Base-by-base conservation (phyloP, 2,113 vertebrate species). In the Muntiacus reevesi region DNA sequence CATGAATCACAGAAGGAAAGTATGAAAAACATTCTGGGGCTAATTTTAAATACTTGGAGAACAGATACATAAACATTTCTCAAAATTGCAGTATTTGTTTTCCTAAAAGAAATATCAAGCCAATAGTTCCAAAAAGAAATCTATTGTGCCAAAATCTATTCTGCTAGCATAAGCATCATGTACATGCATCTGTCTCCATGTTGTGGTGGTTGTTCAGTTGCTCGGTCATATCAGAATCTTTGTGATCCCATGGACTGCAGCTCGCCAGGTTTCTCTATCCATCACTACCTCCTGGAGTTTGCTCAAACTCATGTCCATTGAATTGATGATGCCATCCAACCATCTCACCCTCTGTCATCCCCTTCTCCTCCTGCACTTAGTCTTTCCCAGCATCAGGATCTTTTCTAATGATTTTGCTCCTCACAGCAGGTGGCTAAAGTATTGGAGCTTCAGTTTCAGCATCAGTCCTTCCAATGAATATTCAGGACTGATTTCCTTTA, bases 41-140 rank as follows among this genome's bases (percentile, higher is more conserved):
- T 88, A 74, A 54, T 57, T 93, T 93, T 57, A 97, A 94, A 59
- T 36, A 27, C 23, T 60, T 2, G 47, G 10, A 15, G 30, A 81
- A 25, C 47, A 15, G 5, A 27, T 43, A 54, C 7, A 28, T 45
- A 74, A 8, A 62, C 16, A 59, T 67, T 84, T 87, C 27, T 84
- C 27, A 62, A 55, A 30, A 82, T 23, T 64, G 11, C 2, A 50
- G 9, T 40, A 71, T 71, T 87, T 89, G 36, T 30, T 87, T 88
- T 81, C 28, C 25, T 89, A 6, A n/a, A 47, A 74, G 79, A 74
- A 3, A 52, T 55, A 59, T 30, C n/a, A 74, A 52, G 47, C 40
- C 7, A 33, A 8, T 19, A 21, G 1, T 43, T 91, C 23, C 54
- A 9, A 6, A 85, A 93, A 78, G 14, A 76, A 67, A 5, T 1